A percentile compares a stretch with the other conserved stretches of the same genome.
Evolutionary conservation across 2,797 vertebrate species (phyloP).

Genomic region (Moxostoma hubbsi): DNA sequence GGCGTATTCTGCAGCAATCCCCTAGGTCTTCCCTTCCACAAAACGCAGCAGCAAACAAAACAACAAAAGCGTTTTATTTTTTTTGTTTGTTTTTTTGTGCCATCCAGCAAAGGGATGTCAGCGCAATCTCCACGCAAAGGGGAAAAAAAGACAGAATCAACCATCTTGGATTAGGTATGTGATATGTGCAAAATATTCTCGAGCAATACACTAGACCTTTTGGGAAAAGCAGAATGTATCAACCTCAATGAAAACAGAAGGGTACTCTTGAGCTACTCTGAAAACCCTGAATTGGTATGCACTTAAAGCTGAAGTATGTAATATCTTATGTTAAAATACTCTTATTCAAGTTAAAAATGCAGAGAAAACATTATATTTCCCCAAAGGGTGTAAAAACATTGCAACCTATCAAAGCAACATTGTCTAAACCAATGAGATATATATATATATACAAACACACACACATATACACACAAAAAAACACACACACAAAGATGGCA

Average conservation of each 20-base stretch:
- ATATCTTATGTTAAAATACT: too few relatives aligned
- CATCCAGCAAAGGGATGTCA: conserved; percentile 16
- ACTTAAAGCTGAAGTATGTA: background rate
- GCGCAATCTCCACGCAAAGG: conserved; percentile 1
- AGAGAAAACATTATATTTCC: too few relatives aligned
- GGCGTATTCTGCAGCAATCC: conserved; percentile 1
- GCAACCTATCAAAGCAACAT: too few relatives aligned
- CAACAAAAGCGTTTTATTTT: background rate
- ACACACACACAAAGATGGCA: too few relatives aligned
- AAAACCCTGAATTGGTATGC: background rate
- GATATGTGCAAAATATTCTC: background rate
- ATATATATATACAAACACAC: too few relatives aligned
- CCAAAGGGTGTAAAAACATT: too few relatives aligned
- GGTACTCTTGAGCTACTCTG: background rate
- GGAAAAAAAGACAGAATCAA: background rate
- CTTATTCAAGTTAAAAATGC: background rate
- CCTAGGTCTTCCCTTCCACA: conserved; percentile 15
- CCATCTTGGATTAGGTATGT: background rate
- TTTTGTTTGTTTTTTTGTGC: background rate
- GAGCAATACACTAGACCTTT: background rate
- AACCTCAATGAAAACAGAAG: background rate
- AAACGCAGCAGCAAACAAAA: conserved; percentile 15
- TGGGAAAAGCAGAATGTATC: background rate
- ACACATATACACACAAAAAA: too few relatives aligned
- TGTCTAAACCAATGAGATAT: too few relatives aligned